Base-by-base conservation (phyloP, 2,888 invertebrate species). In the Melipona beecheii region DNA sequence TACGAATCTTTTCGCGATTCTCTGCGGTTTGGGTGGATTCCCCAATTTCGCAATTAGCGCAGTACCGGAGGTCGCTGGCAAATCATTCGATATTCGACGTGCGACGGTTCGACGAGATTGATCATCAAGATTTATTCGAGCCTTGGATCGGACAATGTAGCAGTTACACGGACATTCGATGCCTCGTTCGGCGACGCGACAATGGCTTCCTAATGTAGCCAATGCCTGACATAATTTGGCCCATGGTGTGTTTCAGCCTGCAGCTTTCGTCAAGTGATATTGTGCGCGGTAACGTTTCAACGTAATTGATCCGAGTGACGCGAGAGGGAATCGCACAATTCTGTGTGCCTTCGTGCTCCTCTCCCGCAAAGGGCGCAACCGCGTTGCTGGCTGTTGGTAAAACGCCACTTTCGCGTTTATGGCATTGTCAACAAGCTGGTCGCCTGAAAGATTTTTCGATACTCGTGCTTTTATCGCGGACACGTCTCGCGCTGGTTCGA, bases 201-300 rank as follows among this genome's bases (percentile, higher is more conserved):
- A 86, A 84, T 88, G 66, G 82, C 80, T 84, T 79, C 85, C 77
- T 87, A 87, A 79, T 83, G 79, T 81, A 79, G 54, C 78, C 85
- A 85, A 85, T 87, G 80, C 69, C 75, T 65, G 70, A 72, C 78
- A 87, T 89, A 89, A 89, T 85, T 88, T 77, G 31, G 17, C 58
- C 36, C 43, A 66, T 56, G 75, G 73, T 83, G 75, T 76, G 75
- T 72, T 68, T 50, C 80, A 60, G 72, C 27, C 62, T 70, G 75
- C 49, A 64, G 52, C 65, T 81, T 81, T 75, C 80, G 64, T 77
- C 75, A 60, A n/a, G 50, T 50, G 52, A 62, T 27, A 79, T 78
- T 81, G 81, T 76, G 62, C 27, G 62, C 27, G 69, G 65, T 64
- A 58, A 80, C 74, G 81, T 84, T 81, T 85, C 82, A 72, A 62